A percentile compares a stretch with the other conserved stretches of the same genome.
Conservation (phyloP, 2,797 vertebrate genomes). For the Somateria mollissima region DNA sequence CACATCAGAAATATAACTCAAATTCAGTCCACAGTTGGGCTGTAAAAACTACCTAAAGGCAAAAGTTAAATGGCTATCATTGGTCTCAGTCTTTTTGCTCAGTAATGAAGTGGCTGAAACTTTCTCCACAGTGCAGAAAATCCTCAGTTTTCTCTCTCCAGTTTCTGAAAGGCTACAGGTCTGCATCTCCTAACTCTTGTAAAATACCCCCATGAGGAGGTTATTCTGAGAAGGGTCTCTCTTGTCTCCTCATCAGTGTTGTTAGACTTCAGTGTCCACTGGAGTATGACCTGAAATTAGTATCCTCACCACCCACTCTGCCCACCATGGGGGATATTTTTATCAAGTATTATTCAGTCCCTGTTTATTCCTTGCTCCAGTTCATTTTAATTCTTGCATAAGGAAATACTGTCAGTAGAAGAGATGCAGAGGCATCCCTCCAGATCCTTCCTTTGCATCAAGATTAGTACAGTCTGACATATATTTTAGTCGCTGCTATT, state of each 20-base stretch:
- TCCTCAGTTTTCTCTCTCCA: neutral
- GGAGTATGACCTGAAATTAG: neutral
- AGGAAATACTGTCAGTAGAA: neutral
- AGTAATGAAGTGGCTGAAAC: neutral
- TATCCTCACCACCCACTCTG: neutral
- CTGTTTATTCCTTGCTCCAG: neutral
- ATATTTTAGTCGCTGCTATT: neutral
- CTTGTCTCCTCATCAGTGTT: neutral
- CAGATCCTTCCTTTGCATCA: neutral
- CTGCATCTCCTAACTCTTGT: neutral
- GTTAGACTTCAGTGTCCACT: neutral
- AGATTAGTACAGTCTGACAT: neutral
- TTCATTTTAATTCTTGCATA: neutral
- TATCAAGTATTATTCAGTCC: neutral
- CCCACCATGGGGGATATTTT: rapidly evolving
- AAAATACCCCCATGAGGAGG: rapidly evolving
- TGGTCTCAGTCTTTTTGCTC: neutral
- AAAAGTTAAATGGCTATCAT: neutral
- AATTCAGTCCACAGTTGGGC: neutral
- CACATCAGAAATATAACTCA: rapidly evolving
- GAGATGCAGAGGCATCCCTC: neutral
- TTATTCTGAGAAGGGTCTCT: neutral
- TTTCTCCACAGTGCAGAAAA: neutral
- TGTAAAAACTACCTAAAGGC: neutral
- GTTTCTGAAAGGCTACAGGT: neutral